These are phyloP conservation scores for Shinisaurus crocodilurus DNA, from an alignment of 2,113 vertebrate genomes.

Conservation along the genomic window DNA sequence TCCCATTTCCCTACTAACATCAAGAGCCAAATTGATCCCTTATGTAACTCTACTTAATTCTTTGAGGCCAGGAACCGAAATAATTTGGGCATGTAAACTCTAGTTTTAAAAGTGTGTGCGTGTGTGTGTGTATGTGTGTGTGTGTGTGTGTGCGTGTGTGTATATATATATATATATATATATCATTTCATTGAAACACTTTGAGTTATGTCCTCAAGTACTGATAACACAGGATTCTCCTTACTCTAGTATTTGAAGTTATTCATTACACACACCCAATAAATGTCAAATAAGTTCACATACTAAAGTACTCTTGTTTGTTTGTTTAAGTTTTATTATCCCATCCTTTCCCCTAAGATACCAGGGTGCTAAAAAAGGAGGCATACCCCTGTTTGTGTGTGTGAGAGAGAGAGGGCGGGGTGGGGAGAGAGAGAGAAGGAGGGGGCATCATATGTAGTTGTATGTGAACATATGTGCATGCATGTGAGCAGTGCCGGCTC, in stretches of 20 bases:
- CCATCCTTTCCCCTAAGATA: background rate
- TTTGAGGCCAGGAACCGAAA: slow-evolving; percentile 61
- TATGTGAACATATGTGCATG: too few relatives aligned
- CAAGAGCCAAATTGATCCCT: slow-evolving; percentile 64
- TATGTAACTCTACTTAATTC: slow-evolving; percentile 63
- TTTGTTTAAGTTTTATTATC: background rate
- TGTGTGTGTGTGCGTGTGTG: slow-evolving; percentile 50
- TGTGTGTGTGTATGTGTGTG: slow-evolving; percentile 57
- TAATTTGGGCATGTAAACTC: slow-evolving; percentile 69
- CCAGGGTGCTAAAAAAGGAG: background rate
- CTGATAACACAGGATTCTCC: slow-evolving; percentile 35
- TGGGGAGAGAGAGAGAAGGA: too few relatives aligned
- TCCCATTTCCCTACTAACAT: slow-evolving; percentile 70
- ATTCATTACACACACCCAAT: slow-evolving; percentile 50
- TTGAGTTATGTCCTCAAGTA: slow-evolving; percentile 58
- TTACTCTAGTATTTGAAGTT: slow-evolving; percentile 43
- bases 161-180: too few relatives aligned
- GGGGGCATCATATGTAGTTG: too few relatives aligned
- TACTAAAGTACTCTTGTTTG: background rate
- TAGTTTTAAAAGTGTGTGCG: slow-evolving; percentile 47
- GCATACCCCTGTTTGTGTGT: too few relatives aligned
- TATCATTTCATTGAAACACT: slow-evolving; percentile 52
- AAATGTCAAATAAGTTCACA: slow-evolving; percentile 26
- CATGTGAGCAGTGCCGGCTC: too few relatives aligned
- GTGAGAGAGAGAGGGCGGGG: too few relatives aligned